Conservation (phyloP, 2,797 vertebrate species). For the Manis javanica region DNA sequence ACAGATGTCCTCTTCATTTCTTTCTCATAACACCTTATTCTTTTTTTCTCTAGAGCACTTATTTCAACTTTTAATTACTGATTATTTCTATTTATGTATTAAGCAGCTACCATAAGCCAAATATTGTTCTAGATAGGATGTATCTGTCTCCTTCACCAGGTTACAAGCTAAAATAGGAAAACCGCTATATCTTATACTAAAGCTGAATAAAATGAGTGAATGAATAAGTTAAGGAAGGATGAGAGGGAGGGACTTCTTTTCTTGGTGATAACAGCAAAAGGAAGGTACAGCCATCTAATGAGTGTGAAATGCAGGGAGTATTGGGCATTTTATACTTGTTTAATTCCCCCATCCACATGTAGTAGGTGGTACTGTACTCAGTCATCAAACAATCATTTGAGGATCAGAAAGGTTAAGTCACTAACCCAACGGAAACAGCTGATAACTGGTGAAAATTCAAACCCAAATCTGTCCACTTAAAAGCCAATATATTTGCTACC, state of each 20-base stretch:
- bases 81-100: not conserved
- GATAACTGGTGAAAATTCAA: conserved; percentile 27
- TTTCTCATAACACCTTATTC: not conserved
- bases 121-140: not conserved
- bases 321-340: not conserved
- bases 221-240: not conserved
- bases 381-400: conserved; percentile 44
- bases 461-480: not conserved
- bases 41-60: not conserved
- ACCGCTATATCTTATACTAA: not conserved
- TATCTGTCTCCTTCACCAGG: not conserved
- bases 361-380: not conserved
- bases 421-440: not conserved
- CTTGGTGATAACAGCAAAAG: not conserved
- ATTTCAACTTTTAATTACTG: not conserved
- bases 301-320: not conserved
- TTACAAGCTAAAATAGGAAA: not conserved
- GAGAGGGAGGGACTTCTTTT: not conserved
- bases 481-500: not conserved
- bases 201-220: not conserved
- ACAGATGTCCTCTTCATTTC: not conserved
- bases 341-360: not conserved
- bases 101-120: not conserved
- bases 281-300: not conserved
- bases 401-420: not conserved